Conservation (phyloP, 2,113 vertebrate species). For the Phyllopteryx taeniolatus region DNA sequence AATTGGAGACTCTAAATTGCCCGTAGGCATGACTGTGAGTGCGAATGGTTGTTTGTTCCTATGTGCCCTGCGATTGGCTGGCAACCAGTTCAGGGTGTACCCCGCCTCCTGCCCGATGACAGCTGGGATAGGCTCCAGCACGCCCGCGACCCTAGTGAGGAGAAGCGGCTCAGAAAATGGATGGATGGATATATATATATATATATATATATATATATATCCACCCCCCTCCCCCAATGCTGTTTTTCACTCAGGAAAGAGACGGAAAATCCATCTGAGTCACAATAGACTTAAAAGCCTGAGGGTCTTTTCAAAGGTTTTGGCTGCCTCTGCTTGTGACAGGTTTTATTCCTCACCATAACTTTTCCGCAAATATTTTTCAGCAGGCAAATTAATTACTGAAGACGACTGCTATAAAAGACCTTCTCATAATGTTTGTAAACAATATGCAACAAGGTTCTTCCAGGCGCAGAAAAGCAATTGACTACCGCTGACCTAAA, state of each 20-base stretch:
- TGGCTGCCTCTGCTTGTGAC: neutral
- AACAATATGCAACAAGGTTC: neutral
- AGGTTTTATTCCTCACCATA: neutral
- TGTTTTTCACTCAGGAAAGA: slow-evolving; percentile 7
- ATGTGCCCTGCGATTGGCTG: too few species aligned
- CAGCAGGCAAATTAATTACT: neutral
- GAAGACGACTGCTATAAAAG: neutral
- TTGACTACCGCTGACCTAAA: too few species aligned
- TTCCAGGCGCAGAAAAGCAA: too few species aligned
- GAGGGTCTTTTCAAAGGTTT: neutral
- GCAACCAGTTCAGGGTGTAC: too few species aligned
- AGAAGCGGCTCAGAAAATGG: too few species aligned
- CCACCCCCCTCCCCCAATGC: neutral
- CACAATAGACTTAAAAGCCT: slow-evolving; percentile 1
- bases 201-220: neutral
- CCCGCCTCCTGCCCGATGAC: too few species aligned
- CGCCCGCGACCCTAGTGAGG: too few species aligned
- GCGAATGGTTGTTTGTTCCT: too few species aligned
- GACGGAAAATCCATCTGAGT: neutral
- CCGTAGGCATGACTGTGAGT: too few species aligned
- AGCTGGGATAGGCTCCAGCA: too few species aligned
- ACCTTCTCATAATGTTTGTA: neutral
- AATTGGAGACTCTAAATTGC: too few species aligned
- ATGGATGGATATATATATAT: too few species aligned
- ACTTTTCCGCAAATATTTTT: neutral